Evolutionary conservation across 92 coral and sea anemone genomes (phyloP).

Genomic region (Umimayanthus kanabou): DNA sequence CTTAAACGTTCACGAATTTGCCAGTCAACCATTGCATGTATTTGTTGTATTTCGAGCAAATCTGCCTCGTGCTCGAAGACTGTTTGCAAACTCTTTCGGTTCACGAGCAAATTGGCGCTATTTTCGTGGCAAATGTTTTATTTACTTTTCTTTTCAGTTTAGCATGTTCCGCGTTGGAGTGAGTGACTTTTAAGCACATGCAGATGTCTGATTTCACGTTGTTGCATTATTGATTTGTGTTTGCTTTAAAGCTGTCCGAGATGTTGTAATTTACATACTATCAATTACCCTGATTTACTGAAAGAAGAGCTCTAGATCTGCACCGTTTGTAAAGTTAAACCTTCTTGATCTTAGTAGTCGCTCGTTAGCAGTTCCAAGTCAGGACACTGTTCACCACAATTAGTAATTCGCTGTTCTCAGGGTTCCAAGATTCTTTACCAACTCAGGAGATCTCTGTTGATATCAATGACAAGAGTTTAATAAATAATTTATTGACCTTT

Average conservation of each 20-base stretch:
- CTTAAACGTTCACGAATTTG: too few relatives aligned
- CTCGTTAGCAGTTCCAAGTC: neutral
- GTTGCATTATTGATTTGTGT: neutral
- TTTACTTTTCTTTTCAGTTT: neutral
- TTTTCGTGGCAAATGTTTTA: too few relatives aligned
- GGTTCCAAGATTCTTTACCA: neutral
- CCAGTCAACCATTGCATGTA: neutral
- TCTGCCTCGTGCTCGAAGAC: neutral
- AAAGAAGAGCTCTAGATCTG: too few relatives aligned
- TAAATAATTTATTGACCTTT: conserved; percentile 18
- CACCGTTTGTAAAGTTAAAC: neutral
- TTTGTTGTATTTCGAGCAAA: neutral
- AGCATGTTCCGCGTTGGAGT: neutral
- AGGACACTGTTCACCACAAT: neutral
- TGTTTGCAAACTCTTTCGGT: neutral
- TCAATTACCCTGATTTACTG: neutral
- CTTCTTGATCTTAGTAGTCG: neutral
- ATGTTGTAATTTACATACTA: neutral
- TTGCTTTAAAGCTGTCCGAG: neutral
- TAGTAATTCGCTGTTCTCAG: neutral
- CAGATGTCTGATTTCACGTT: neutral
- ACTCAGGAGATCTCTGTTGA: neutral
- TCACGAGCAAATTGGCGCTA: neutral
- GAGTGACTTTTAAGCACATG: neutral
- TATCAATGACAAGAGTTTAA: neutral